Evolutionary conservation across 2,888 invertebrate species (phyloP).

Genomic region (Cryptocephalus moraei): DNA sequence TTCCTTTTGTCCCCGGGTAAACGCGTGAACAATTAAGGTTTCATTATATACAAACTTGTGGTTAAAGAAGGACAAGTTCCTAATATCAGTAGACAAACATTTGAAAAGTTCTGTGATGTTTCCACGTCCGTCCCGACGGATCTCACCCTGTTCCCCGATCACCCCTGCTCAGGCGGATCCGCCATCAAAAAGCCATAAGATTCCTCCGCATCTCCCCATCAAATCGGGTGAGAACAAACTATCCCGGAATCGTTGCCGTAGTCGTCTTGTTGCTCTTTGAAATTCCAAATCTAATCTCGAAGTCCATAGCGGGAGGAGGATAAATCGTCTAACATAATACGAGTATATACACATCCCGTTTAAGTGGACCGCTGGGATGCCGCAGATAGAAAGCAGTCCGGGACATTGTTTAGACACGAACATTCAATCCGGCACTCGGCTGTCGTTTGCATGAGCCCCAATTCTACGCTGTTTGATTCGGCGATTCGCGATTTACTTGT

Average conservation of each 20-base stretch:
- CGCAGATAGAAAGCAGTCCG: constrained; percentile 3
- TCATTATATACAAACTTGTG: too few relatives aligned
- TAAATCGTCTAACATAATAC: neutral
- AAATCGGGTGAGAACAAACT: neutral
- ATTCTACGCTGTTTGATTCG: constrained; percentile 18
- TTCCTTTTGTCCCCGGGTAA: too few relatives aligned
- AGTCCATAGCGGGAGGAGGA: constrained; percentile 1
- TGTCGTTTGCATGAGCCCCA: constrained; percentile 27
- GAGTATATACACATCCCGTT: constrained; percentile 7
- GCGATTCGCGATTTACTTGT: constrained; percentile 29
- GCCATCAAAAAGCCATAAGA: too few relatives aligned
- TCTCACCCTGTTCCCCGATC: too few relatives aligned
- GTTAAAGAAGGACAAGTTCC: too few relatives aligned
- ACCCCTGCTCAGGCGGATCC: too few relatives aligned
- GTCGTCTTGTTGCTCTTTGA: constrained; percentile 1
- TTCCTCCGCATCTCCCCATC: neutral
- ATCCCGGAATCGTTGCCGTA: too few relatives aligned
- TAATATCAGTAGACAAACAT: too few relatives aligned
- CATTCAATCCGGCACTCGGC: constrained; percentile 27
- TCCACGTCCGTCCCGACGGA: too few relatives aligned
- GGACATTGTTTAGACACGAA: constrained; percentile 27
- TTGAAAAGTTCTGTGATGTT: too few relatives aligned
- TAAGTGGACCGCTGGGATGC: constrained; percentile 4
- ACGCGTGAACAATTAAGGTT: too few relatives aligned
- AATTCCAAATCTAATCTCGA: constrained; percentile 3